Evolutionary conservation across 2,113 vertebrate genomes (phyloP).

Genomic region (Dicrurus megarhynchus): DNA sequence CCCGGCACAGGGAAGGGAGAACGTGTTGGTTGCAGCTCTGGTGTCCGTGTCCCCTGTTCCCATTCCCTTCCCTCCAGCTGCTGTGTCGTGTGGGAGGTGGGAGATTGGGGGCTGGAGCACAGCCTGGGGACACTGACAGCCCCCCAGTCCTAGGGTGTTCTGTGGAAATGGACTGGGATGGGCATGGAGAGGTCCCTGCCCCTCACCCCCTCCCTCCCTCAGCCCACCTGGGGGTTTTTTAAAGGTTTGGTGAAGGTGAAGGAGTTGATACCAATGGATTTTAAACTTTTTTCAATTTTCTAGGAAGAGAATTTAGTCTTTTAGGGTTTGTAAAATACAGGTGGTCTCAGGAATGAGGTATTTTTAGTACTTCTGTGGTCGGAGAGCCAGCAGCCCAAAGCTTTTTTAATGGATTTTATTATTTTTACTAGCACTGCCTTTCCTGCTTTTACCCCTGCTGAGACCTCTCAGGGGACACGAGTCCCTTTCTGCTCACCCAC

Average conservation of each 20-base stretch:
- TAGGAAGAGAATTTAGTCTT: not conserved
- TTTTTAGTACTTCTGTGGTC: not conserved
- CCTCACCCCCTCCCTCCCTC: not conserved
- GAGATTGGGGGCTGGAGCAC: not conserved
- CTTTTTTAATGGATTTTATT: not conserved
- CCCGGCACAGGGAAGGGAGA: not conserved
- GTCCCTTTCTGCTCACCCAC: not conserved
- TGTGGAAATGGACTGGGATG: not conserved
- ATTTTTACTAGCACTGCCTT: not conserved
- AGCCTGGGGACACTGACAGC: not conserved
- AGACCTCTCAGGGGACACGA: not conserved
- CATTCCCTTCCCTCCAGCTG: not conserved
- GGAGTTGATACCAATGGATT: not conserved
- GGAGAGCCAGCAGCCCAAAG: not conserved
- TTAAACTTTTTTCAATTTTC: conserved; percentile 24
- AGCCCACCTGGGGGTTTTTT: not conserved
- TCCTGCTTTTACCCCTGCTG: not conserved
- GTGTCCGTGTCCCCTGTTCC: fast-evolving
- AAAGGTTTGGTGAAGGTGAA: not conserved
- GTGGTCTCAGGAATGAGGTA: not conserved
- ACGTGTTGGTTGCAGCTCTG: fast-evolving
- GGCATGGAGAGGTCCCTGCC: not conserved
- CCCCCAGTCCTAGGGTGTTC: fast-evolving
- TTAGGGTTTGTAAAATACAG: not conserved
- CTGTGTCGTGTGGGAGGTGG: not conserved